phyloP scores from a whole-genome alignment of 2,113 vertebrate genomes.

The Peromyscus polionotus region DNA sequence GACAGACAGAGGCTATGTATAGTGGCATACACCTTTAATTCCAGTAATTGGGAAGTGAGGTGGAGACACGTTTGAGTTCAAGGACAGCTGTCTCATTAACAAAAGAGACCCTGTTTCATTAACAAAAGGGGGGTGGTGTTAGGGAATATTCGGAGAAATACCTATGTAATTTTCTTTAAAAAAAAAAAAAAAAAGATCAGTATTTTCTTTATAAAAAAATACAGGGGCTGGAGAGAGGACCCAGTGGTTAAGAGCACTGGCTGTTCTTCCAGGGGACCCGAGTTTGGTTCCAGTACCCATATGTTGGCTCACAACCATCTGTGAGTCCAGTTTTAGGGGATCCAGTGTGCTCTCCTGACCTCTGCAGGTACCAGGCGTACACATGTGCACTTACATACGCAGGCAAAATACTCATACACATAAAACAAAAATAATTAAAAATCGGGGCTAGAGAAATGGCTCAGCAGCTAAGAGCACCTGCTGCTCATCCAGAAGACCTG shows the following conservation, averaged over 20 bases:
- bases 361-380: background rate
- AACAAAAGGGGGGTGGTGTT: background rate
- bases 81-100: background rate
- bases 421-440: background rate
- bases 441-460: background rate
- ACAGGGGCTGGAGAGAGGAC: background rate
- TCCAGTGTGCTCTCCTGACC: background rate
- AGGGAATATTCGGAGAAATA: background rate
- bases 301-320: background rate
- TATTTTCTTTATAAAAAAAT: background rate
- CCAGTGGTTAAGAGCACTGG: background rate
- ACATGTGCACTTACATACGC: background rate
- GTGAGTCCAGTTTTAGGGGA: background rate
- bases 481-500: background rate
- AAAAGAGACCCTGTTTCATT: background rate
- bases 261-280: background rate
- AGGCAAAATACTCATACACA: background rate
- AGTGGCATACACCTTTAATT: background rate
- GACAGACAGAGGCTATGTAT: background rate
- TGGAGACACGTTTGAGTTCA: background rate
- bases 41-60: background rate
- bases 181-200: background rate
- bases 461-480: background rate
- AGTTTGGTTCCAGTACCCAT: background rate
- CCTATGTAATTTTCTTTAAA: background rate